A percentile compares a stretch with the other conserved stretches of the same genome.
Conservation (phyloP, 2,888 invertebrate genomes). For the Chalcosyrphus nemorum region DNA sequence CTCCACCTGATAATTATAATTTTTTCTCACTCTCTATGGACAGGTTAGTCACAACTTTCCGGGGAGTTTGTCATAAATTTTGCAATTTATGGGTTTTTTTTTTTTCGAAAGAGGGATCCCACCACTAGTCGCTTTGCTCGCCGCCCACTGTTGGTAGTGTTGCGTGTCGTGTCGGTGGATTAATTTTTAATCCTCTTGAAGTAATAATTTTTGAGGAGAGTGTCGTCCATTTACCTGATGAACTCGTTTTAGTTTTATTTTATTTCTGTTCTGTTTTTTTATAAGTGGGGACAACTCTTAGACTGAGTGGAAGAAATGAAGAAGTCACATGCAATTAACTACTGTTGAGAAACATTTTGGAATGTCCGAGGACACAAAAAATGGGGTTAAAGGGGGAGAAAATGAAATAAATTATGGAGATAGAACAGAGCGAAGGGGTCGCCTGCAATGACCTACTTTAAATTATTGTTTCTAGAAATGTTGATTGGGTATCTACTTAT, state of each 20-base stretch:
- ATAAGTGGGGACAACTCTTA: constrained; percentile 16
- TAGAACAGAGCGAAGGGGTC: neutral
- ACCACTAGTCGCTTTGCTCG: constrained; percentile 9
- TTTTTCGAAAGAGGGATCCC: constrained; percentile 23
- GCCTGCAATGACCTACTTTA: neutral
- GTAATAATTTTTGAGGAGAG: constrained; percentile 28
- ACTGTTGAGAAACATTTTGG: constrained; percentile 13
- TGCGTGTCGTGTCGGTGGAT: constrained; percentile 23
- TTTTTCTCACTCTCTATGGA: constrained; percentile 56
- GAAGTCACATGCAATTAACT: constrained; percentile 35
- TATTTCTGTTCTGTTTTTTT: too few species aligned
- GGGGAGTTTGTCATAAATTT: constrained; percentile 42
- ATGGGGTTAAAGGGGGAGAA: neutral
- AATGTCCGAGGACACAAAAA: constrained; percentile 1
- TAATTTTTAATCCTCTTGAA: constrained; percentile 44
- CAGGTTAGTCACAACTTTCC: constrained; percentile 53
- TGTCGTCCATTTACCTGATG: constrained; percentile 62
- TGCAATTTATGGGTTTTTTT: constrained; percentile 52
- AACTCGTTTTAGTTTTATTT: constrained; percentile 31
- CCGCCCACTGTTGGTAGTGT: neutral
- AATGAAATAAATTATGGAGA: neutral
- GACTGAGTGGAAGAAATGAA: constrained; percentile 9
- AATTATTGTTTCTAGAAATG: too few species aligned
- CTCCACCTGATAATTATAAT: constrained; percentile 59
- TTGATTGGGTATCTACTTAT: too few species aligned